Base-by-base conservation (phyloP, 2,113 vertebrate genomes). In the Galbula dea region DNA sequence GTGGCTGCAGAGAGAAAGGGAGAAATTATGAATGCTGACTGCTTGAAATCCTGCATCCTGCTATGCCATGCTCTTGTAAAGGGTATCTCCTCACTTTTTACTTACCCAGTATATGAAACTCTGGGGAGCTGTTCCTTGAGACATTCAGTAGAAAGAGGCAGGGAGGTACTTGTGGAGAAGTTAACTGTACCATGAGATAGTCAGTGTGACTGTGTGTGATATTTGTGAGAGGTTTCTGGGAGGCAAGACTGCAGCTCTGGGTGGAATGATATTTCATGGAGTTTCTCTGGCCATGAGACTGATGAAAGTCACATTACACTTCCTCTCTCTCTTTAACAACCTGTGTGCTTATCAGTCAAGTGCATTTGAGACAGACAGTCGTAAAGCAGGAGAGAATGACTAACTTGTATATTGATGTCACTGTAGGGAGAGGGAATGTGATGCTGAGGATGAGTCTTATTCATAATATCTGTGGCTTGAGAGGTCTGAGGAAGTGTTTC, bases 61-160 rank as follows among this genome's bases (percentile, higher is more conserved):
- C 34, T 71, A 0, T 18, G 15, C 0, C 3, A 3, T 67, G 46
- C 37, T 43, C 26, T 84, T 46, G 32, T 15, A 78, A 75, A 22
- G 14, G 15, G 3, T 30, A 15, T n/a, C 43, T 26, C 57, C 66
- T 84, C 62, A 36, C 21, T 12, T 68, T 78, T 59, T 68, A 8
- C 34, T 81, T 27, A 32, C 11, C 8, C 24, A 39, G 0, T 27
- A 8, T 4, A 7, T 0, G 2, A 36, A 77, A 45, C 26, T 61
- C 21, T 4, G 1, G 41, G 43, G 26, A 79, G 45, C 12, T 61
- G 1, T 55, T 91, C 26, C n/a, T 43, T 51, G 26, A 21, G 29
- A 26, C 4, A 4, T 24, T 55, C n/a, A 17, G 30, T 37, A 34
- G 52, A 39, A 39, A 46, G 43, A 67, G 19, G 26, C 52, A 72